phyloP scores from a whole-genome alignment of 2,113 vertebrate genomes.

The Channa maculata region DNA sequence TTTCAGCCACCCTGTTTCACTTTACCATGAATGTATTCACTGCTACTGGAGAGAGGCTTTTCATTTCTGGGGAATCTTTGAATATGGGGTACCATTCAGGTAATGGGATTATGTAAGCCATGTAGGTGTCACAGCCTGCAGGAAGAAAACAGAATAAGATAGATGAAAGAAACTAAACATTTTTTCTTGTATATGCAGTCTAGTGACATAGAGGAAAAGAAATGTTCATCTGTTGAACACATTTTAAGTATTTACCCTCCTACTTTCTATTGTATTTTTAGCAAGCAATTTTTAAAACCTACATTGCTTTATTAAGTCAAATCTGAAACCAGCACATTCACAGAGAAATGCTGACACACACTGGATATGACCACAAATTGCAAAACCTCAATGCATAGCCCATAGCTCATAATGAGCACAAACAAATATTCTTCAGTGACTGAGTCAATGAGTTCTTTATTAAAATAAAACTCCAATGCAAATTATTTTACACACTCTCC shows the following conservation, averaged over 20 bases:
- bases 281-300: background rate
- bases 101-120: background rate
- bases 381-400: background rate
- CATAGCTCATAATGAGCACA: no score
- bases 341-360: conserved; percentile 59
- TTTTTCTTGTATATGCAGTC: background rate
- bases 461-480: no score
- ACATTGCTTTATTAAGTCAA: background rate
- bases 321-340: conserved; percentile 5
- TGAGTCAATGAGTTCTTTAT: no score
- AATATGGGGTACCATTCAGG: background rate
- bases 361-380: conserved; percentile 46
- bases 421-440: no score
- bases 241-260: background rate
- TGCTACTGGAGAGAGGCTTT: background rate
- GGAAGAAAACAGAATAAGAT: background rate
- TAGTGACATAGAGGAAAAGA: no score
- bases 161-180: background rate
- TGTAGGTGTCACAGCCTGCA: background rate
- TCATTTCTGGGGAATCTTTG: background rate
- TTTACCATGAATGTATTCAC: background rate
- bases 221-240: background rate
- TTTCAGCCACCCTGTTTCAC: conserved; percentile 4
- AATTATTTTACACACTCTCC: no score
- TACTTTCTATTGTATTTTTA: conserved; percentile 3